Base-by-base conservation (phyloP, 2,797 vertebrate genomes). In the Distichodus sexfasciatus region DNA sequence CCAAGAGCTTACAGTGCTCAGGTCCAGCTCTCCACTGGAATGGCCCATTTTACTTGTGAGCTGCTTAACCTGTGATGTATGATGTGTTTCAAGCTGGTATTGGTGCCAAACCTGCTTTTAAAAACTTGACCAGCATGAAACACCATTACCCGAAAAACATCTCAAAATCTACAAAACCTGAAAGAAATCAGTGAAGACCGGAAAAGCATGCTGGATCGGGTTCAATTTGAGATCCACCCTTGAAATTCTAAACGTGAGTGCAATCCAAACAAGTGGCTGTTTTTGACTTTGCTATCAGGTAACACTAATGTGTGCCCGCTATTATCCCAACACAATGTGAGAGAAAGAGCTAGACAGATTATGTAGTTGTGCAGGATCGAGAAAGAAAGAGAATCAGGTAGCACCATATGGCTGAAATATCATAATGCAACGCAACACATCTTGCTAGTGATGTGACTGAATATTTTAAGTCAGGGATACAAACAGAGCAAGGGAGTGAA, bases 261-360 rank as follows among this genome's bases (percentile, higher is more conserved):
- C 59, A 67, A 71, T 66, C 40, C 76, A 68, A 66, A 74, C 57
- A 68, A 67, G 51, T 28, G 26, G 14, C 19, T 43, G 59, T 23
- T 51, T 43, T 41, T 43, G 58, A 23, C 31, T 9, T 2, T 17
- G 43, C 71, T 54, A 36, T 64, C 65, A 19, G 53, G 35, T 77
- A 57, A 21, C 71, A 35, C 23, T 59, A 63, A 57, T 70, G 40
- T n/a, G 15, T 54, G 51, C n/a, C 40, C 28, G 35, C 35, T 74
- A 51, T 71, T 65, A 46, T 71, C 59, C 38, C 26, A 28, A 60
- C 58, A 59, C 14, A 36, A 57, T 38, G 12, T 21, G 24, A 44
- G 15, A 31, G 36, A 40, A 28, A 53, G 14, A 33, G 10, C 24
- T 15, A 23, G 17, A 69, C 36, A 62, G n/a, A 31, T n/a, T 4